Percentiles rank a stretch among this genome's conserved stretches.
phyloP scores from a whole-genome alignment of 2,797 vertebrate species.

The Sebastes kiyomatsui region DNA sequence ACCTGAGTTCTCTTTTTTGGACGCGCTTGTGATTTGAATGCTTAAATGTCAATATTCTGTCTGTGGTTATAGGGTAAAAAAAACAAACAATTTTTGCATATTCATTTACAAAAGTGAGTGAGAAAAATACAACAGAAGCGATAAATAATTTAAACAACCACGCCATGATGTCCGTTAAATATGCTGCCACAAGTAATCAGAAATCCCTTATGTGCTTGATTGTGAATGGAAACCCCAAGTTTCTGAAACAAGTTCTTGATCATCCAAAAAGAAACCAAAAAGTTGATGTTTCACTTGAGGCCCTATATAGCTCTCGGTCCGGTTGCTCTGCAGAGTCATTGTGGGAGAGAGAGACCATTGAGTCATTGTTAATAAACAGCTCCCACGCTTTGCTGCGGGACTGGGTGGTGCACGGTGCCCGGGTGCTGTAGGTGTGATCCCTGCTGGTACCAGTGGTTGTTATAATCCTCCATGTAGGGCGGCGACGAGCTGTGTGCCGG shows the following conservation, averaged over 20 bases:
- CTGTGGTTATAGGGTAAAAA: slow-evolving; percentile 49
- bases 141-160: slow-evolving; percentile 86
- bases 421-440: slow-evolving; percentile 93
- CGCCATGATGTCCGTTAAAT: slow-evolving; percentile 81
- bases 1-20: slow-evolving; percentile 81
- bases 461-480: slow-evolving; percentile 93
- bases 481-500: slow-evolving; percentile 92
- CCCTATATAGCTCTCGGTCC: slow-evolving; percentile 40
- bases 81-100: slow-evolving; percentile 50
- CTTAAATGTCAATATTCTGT: slow-evolving; percentile 44
- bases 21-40: slow-evolving; percentile 59
- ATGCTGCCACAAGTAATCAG: slow-evolving; percentile 74
- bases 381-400: slow-evolving; percentile 90
- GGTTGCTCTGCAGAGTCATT: slow-evolving; percentile 69
- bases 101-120: slow-evolving; percentile 72
- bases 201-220: slow-evolving; percentile 74
- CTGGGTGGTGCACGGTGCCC: slow-evolving; percentile 89
- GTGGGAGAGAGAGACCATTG: slow-evolving; percentile 46
- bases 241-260: slow-evolving; percentile 47
- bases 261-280: slow-evolving; percentile 44
- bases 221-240: slow-evolving; percentile 57
- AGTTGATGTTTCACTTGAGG: slow-evolving; percentile 47
- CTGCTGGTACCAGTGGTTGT: slow-evolving; percentile 94
- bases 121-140: slow-evolving; percentile 73
- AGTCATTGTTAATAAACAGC: slow-evolving; percentile 91